phyloP scores from a whole-genome alignment of 2,113 vertebrate species.

The Litocranius walleri region DNA sequence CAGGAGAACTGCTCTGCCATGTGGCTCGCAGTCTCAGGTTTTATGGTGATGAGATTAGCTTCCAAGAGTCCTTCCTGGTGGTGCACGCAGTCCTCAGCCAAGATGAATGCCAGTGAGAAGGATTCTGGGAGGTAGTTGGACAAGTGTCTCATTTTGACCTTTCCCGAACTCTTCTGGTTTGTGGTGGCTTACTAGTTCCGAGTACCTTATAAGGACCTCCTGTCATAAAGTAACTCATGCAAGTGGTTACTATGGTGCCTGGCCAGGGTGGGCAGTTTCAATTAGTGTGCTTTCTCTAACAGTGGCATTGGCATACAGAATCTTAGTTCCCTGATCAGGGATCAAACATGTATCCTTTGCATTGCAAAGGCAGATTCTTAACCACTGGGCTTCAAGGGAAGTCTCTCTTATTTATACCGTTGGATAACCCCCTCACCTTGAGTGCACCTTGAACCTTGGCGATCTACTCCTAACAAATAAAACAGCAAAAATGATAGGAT shows the following conservation, averaged over 20 bases:
- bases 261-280: background rate
- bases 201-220: background rate
- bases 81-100: background rate
- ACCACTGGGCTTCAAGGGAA: background rate
- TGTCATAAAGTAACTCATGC: background rate
- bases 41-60: background rate
- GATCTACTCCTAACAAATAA: background rate
- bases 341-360: background rate
- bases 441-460: background rate
- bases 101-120: background rate
- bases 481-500: background rate
- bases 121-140: background rate
- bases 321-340: background rate
- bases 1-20: background rate
- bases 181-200: background rate
- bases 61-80: background rate
- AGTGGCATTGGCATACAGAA: background rate
- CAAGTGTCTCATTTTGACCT: background rate
- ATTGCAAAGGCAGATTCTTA: background rate
- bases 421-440: background rate
- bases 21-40: background rate
- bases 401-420: background rate
- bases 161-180: background rate
- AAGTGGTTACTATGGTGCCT: background rate
- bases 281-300: background rate